Percentiles rank a stretch among this genome's conserved stretches.
These are phyloP conservation scores for Diacarnus erythraeanus DNA, from an alignment of 37 sponge, comb jelly and placozoan species.

Conservation along the genomic window DNA sequence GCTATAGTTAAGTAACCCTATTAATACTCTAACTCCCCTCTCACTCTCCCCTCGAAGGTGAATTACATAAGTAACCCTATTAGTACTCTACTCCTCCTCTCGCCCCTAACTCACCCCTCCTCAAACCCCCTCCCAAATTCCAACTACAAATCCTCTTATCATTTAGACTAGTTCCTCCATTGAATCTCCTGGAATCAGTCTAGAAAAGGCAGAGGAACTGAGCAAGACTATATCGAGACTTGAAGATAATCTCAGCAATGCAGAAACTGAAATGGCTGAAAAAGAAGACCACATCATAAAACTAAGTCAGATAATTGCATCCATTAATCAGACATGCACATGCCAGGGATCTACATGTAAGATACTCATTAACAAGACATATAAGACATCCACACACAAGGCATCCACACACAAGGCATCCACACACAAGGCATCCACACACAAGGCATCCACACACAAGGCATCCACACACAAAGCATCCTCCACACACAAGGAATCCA, in stretches of 20 bases:
- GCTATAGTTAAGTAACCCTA: too few relatives aligned
- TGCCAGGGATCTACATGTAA: too few relatives aligned
- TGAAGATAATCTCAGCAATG: slow-evolving; percentile 15
- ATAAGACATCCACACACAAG: too few relatives aligned
- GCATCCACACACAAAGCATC: too few relatives aligned
- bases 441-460: too few relatives aligned
- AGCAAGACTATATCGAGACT: slow-evolving; percentile 33
- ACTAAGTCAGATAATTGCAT: slow-evolving; percentile 27
- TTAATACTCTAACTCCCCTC: background rate
- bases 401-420: too few relatives aligned
- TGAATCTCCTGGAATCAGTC: slow-evolving; percentile 41
- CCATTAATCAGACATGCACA: background rate
- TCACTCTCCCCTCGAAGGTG: background rate
- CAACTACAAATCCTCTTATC: background rate
- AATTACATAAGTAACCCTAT: too few relatives aligned
- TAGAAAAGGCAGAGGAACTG: slow-evolving; percentile 58
- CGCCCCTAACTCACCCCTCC: background rate
- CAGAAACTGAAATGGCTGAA: slow-evolving; percentile 32
- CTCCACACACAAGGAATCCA: too few relatives aligned
- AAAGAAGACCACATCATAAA: slow-evolving; percentile 46
- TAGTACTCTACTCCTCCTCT: background rate
- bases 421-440: too few relatives aligned
- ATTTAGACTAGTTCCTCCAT: background rate
- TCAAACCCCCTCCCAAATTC: background rate
- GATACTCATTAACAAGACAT: too few relatives aligned